phyloP scores from a whole-genome alignment of 2,888 invertebrate species.

The Margaritifera margaritifera region DNA sequence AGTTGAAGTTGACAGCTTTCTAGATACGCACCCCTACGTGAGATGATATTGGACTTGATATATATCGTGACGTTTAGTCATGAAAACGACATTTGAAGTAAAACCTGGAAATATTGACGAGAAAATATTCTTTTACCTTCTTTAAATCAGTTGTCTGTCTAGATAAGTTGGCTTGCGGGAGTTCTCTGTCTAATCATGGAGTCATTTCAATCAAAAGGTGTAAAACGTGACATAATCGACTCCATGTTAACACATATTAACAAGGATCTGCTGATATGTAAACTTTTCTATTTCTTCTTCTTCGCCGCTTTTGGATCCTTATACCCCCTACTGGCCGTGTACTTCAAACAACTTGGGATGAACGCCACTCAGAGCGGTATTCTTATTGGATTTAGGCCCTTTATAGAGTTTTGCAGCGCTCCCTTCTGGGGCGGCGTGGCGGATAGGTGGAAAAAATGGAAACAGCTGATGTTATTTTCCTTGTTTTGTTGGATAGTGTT shows the following conservation, averaged over 20 bases:
- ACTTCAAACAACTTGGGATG: conserved; percentile 99
- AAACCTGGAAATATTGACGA: too few relatives aligned
- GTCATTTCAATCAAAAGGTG: conserved; percentile 23
- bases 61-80: too few relatives aligned
- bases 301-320: conserved; percentile 98
- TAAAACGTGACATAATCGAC: conserved; percentile 58
- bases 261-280: conserved; percentile 85
- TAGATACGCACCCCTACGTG: too few relatives aligned
- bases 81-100: too few relatives aligned
- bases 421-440: conserved; percentile 99
- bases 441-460: conserved; percentile 79
- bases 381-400: conserved; percentile 91
- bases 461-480: conserved; percentile 88
- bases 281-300: conserved; percentile 99
- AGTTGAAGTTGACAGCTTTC: too few relatives aligned
- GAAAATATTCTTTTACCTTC: too few relatives aligned
- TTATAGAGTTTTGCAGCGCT: conserved; percentile 96
- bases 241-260: conserved; percentile 60
- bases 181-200: conserved; percentile 20
- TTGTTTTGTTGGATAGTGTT: conserved; percentile 96
- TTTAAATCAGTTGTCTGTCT: too few relatives aligned
- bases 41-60: too few relatives aligned
- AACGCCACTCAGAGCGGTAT: conserved; percentile 94
- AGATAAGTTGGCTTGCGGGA: too few relatives aligned
- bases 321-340: conserved; percentile 98